A percentile compares a stretch with the other conserved stretches of the same genome.
Evolutionary conservation across 2,888 invertebrate genomes (phyloP).

Genomic region (Ophion costatus): DNA sequence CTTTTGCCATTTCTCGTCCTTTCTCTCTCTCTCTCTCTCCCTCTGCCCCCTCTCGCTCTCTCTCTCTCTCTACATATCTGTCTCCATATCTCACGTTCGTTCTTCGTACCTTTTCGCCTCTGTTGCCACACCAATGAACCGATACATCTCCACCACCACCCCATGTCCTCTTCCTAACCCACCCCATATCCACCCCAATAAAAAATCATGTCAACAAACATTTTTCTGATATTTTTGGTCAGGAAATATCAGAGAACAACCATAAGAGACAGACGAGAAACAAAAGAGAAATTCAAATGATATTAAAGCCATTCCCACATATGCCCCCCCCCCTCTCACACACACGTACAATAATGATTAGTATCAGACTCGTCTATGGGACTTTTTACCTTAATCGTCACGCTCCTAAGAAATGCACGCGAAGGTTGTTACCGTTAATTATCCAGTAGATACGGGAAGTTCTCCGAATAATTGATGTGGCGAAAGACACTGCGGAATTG

Average conservation of each 20-base stretch:
- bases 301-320: background rate
- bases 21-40: conserved; percentile 23
- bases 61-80: conserved; percentile 36
- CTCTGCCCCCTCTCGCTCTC: conserved; percentile 26
- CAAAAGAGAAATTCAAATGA: conserved; percentile 6
- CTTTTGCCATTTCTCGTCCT: conserved; percentile 49
- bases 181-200: conserved; percentile 20
- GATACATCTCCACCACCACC: background rate
- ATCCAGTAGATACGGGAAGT: conserved; percentile 46
- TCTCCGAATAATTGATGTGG: conserved; percentile 52
- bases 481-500: conserved; percentile 32
- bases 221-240: conserved; percentile 8
- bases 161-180: background rate
- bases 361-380: conserved; percentile 11
- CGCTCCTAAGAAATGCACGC: conserved; percentile 44
- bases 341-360: conserved; percentile 11
- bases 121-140: conserved; percentile 28
- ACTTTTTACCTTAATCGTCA: conserved; percentile 43
- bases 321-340: background rate
- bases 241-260: conserved; percentile 18
- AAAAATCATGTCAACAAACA: conserved; percentile 42
- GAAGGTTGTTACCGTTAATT: conserved; percentile 47
- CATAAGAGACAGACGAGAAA: conserved; percentile 18
- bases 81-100: conserved; percentile 40
- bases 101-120: conserved; percentile 46